These are phyloP conservation scores for Leuciscus idus DNA, from an alignment of 2,113 vertebrate species.

Conservation along the genomic window DNA sequence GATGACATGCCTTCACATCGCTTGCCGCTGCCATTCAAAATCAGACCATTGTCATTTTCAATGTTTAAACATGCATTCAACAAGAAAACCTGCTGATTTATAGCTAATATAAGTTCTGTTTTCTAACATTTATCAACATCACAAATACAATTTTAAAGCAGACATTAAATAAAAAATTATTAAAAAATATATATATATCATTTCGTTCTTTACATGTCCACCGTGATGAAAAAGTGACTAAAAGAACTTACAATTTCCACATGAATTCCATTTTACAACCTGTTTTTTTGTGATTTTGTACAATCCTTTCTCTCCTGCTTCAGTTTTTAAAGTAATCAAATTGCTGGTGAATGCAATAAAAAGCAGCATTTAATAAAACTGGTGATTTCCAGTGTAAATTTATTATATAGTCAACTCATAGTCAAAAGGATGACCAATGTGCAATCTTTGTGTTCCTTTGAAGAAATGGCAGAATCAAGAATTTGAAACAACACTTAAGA, in stretches of 20 bases:
- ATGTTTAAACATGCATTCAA: background rate
- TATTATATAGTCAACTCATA: background rate
- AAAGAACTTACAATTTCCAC: background rate
- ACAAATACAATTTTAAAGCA: background rate
- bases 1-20: background rate
- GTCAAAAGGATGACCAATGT: background rate
- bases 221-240: background rate
- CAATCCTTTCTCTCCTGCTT: background rate
- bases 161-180: background rate
- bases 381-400: background rate
- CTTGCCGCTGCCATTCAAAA: background rate
- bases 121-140: background rate
- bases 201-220: background rate
- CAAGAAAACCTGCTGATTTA: background rate
- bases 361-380: background rate
- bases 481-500: background rate
- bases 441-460: background rate
- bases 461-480: background rate
- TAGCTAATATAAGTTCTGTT: background rate
- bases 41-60: background rate
- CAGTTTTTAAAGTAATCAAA: background rate
- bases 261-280: background rate
- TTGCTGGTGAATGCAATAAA: background rate
- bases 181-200: too few species aligned
- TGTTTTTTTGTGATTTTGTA: background rate